Base-by-base conservation (phyloP, 2,113 vertebrate genomes). In the Ammospiza caudacuta region DNA sequence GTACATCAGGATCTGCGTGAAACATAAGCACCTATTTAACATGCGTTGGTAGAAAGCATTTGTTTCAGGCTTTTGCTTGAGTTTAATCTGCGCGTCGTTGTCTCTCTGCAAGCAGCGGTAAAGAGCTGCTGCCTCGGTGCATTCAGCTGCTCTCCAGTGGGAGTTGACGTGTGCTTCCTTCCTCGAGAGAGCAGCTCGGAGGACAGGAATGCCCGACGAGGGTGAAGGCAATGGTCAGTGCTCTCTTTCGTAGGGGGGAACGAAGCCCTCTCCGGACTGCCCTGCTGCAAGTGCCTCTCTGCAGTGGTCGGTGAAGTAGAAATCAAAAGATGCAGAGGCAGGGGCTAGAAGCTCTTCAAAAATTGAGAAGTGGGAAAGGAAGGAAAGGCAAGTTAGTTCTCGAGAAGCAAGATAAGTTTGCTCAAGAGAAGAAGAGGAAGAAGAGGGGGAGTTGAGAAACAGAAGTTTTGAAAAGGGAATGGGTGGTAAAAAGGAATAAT, bases 21-120 rank as follows among this genome's bases (percentile, higher is more conserved):
- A 85, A 85, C 41, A 66, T 37, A 59, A 89, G 81, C 83, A 68
- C 75, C 70, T 95, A 33, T 87, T 91, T 87, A 84, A 85, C 51
- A 27, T 62, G 69, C 18, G 6, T 66, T 87, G 84, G 81, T 63
- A 82, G 66, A 41, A 51, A 80, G 67, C 51, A 4, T 83, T 83
- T 69, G 35, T 49, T 82, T 76, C 83, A 55, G 55, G 54, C 35
- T 59, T 75, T 67, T 35, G 25, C 76, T 83, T 62, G 77, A 77
- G 80, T 88, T 93, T 92, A 31, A 39, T 44, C 41, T 17, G 10
- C 5, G 0, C 55, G 66, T 63, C 62, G 54, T 18, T 35, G 12
- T 49, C 37, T 83, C 68, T 62, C 39, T 39, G 31, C 68, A 52
- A 74, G 46, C 52, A 39, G 1, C 31, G 16, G 75, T 21, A 9